Percentiles rank a stretch among this genome's conserved stretches.
Conservation (phyloP, 2,888 invertebrate genomes). For the Drosophila antonietae region DNA sequence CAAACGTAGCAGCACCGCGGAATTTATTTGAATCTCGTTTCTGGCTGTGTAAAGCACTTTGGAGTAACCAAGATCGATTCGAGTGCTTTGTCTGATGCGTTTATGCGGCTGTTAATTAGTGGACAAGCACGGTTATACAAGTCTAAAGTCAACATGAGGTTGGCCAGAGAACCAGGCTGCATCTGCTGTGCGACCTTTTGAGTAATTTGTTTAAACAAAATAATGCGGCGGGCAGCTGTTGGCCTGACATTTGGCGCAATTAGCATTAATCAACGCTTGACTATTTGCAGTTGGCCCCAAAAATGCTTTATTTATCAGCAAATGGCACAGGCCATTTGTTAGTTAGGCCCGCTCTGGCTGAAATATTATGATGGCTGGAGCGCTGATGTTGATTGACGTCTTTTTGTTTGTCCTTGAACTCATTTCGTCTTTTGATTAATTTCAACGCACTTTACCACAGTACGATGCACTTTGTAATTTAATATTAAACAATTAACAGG, state of each 20-base stretch:
- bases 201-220: conserved; percentile 47
- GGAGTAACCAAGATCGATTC: background rate
- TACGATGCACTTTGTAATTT: conserved; percentile 50
- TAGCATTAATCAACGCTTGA: conserved; percentile 75
- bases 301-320: conserved; percentile 55
- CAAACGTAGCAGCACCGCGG: background rate
- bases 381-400: conserved; percentile 57
- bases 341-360: conserved; percentile 14
- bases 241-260: conserved; percentile 70
- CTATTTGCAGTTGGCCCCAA: conserved; percentile 42
- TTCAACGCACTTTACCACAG: conserved; percentile 50
- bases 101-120: conserved; percentile 14
- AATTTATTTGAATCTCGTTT: background rate
- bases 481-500: conserved; percentile 55
- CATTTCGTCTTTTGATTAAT: conserved; percentile 65
- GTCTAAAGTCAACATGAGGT: conserved; percentile 12
- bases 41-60: background rate
- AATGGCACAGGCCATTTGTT: conserved; percentile 52
- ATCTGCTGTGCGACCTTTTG: conserved; percentile 58
- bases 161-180: conserved; percentile 13
- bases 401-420: conserved; percentile 68
- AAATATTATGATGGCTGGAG: conserved; percentile 49
- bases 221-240: conserved; percentile 22
- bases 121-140: background rate
- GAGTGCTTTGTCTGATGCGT: conserved; percentile 4